Conservation (phyloP, 2,113 vertebrate genomes). For the Apaloderma vittatum region DNA sequence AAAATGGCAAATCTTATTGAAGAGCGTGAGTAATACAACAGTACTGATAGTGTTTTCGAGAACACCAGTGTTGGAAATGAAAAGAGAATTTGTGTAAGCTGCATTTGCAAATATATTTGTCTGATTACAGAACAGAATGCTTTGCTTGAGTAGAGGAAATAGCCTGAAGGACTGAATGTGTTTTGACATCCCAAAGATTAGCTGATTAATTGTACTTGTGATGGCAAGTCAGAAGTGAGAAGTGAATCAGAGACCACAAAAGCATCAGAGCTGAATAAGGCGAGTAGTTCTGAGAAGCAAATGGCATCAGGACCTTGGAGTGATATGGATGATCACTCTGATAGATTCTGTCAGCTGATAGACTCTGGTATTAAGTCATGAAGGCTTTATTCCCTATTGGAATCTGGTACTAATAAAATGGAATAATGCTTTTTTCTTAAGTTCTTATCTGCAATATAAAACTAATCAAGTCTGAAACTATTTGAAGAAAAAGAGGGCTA, state of each 20-base stretch:
- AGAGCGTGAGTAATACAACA: neutral
- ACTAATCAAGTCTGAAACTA: constrained; percentile 45
- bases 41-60: constrained; percentile 9
- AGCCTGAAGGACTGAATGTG: constrained; percentile 52
- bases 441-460: constrained; percentile 59
- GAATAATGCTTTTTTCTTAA: constrained; percentile 65
- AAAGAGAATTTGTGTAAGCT: constrained; percentile 35
- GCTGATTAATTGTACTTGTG: constrained; percentile 74
- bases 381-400: constrained; percentile 60
- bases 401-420: constrained; percentile 72
- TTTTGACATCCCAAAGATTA: constrained; percentile 69
- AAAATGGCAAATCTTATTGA: neutral
- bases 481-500: constrained; percentile 6
- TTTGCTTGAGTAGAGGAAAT: constrained; percentile 49
- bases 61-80: constrained; percentile 11
- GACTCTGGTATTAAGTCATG: constrained; percentile 59
- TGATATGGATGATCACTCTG: constrained; percentile 69
- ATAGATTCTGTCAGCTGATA: constrained; percentile 72
- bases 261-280: constrained; percentile 36
- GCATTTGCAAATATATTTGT: constrained; percentile 49
- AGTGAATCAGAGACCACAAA: constrained; percentile 53
- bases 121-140: constrained; percentile 40
- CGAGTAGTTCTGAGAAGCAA: constrained; percentile 55
- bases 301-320: constrained; percentile 57
- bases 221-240: constrained; percentile 55